These are phyloP conservation scores for Drosophila punjabiensis DNA, from an alignment of 1,140 invertebrate genomes.

Conservation along the genomic window DNA sequence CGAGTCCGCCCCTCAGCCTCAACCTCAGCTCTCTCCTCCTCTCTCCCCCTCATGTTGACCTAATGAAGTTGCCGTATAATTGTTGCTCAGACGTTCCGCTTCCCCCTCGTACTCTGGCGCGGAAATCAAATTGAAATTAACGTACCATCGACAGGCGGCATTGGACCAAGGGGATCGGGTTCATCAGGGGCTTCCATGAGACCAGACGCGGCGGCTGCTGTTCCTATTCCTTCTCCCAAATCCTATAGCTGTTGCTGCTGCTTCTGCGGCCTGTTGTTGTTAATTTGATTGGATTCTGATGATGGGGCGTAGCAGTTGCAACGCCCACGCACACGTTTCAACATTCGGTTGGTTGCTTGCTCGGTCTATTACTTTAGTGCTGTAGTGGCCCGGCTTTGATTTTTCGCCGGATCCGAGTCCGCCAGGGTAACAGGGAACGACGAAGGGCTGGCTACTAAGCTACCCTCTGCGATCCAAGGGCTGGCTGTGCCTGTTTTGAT, in stretches of 20 bases:
- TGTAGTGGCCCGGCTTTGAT: constrained; percentile 76
- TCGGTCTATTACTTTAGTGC: constrained; percentile 76
- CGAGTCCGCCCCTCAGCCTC: constrained; percentile 23
- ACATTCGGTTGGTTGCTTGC: constrained; percentile 49
- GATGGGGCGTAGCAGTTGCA: constrained; percentile 79
- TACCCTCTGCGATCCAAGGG: constrained; percentile 27
- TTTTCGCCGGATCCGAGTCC: constrained; percentile 48
- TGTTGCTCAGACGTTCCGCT: constrained; percentile 68
- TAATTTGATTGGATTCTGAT: constrained; percentile 85
- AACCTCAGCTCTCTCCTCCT: background rate
- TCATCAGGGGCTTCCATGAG: constrained; percentile 51
- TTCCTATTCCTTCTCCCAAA: constrained; percentile 3
- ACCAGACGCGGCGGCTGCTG: constrained; percentile 18
- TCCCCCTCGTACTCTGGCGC: constrained; percentile 39
- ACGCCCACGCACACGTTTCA: constrained; percentile 83
- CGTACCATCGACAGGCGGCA: constrained; percentile 58
- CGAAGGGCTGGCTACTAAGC: constrained; percentile 28
- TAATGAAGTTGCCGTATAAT: constrained; percentile 85
- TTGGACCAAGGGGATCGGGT: constrained; percentile 31
- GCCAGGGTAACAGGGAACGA: constrained; percentile 18
- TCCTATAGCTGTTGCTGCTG: constrained; percentile 26
- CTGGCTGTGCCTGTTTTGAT: constrained; percentile 73
- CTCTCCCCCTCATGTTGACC: constrained; percentile 69
- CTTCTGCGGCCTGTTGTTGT: constrained; percentile 80
- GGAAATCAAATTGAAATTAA: constrained; percentile 85